phyloP scores from a whole-genome alignment of 2,113 vertebrate species.

The Petaurus breviceps region DNA sequence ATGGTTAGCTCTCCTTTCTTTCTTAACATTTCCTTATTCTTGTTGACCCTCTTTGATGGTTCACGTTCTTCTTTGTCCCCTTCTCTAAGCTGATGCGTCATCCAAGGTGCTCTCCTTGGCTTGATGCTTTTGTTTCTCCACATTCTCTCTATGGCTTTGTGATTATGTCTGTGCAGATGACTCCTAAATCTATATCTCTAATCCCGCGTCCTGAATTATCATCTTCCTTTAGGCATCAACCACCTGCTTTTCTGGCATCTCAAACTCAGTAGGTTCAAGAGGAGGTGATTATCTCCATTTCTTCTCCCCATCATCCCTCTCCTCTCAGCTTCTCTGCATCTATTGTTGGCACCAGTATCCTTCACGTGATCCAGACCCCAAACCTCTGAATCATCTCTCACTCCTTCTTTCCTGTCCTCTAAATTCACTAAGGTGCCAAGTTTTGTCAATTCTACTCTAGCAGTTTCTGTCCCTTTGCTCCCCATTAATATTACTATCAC shows the following conservation, averaged over 20 bases:
- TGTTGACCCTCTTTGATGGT: not conserved
- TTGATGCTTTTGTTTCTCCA: not conserved
- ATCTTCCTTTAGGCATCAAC: not conserved
- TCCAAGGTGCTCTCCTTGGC: not conserved
- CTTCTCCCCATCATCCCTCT: not conserved
- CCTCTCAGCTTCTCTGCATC: not conserved
- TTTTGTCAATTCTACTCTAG: not conserved
- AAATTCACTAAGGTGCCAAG: not conserved
- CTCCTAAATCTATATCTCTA: not conserved
- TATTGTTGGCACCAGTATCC: not conserved
- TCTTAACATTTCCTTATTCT: not conserved
- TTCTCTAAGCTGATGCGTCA: not conserved
- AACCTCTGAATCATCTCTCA: not conserved
- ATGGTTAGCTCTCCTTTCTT: not conserved
- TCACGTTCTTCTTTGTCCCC: not conserved
- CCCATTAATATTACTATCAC: not conserved
- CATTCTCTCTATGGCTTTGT: not conserved
- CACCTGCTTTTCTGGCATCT: not conserved
- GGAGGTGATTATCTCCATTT: not conserved
- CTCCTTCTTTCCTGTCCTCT: not conserved
- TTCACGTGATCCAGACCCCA: not conserved
- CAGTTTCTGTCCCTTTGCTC: not conserved
- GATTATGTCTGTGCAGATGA: not conserved
- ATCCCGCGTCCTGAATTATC: not conserved
- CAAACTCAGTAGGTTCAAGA: not conserved